These are phyloP conservation scores for Eilema sororculum DNA, from an alignment of 2,888 invertebrate species.

Conservation along the genomic window DNA sequence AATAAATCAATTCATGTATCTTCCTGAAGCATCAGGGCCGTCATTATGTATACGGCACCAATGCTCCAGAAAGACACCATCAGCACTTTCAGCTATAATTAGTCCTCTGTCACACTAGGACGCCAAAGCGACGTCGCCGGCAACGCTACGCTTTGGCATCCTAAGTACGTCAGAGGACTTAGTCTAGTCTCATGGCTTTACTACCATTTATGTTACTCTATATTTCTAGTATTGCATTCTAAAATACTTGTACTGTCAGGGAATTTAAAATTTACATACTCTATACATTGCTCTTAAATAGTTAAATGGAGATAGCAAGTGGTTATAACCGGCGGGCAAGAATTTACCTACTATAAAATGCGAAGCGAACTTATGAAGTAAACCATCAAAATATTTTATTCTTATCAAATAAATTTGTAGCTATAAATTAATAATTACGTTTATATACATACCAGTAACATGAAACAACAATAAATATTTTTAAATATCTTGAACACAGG, in stretches of 20 bases:
- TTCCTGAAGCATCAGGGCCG: no score
- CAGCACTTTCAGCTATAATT: no score
- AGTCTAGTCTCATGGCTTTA: no score
- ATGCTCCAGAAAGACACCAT: no score
- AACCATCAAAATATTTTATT: not conserved
- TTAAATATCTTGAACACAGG: slow-evolving; percentile 88
- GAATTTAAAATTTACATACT: not conserved
- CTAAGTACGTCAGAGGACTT: no score
- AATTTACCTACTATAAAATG: no score
- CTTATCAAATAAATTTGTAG: not conserved
- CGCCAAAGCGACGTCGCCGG: no score
- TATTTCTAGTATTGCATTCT: not conserved
- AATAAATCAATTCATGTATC: no score
- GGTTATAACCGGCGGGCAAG: not conserved
- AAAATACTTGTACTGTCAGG: no score
- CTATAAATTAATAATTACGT: not conserved
- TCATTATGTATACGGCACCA: no score
- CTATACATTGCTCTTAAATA: not conserved
- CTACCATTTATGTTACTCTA: not conserved
- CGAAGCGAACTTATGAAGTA: not conserved
- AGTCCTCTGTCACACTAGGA: no score
- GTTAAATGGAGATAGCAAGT: not conserved
- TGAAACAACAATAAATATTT: slow-evolving; percentile 91
- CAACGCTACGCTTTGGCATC: no score
- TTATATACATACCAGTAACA: slow-evolving; percentile 90